Conservation (phyloP, 2,797 vertebrate species). For the Tamandua tetradactyla region DNA sequence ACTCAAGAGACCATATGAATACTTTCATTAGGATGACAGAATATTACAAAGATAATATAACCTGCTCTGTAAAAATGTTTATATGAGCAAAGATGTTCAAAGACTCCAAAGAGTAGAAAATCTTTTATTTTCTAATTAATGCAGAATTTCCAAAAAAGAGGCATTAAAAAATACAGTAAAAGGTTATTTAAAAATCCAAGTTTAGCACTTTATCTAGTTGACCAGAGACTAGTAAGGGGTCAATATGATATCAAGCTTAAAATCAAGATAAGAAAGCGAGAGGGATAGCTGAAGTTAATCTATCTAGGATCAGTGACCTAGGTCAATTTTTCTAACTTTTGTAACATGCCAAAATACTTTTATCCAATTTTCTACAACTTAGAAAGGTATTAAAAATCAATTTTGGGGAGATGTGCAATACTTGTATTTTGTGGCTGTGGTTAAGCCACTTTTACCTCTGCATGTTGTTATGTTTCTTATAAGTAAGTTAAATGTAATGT, state of each 20-base stretch:
- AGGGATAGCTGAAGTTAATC: conserved; percentile 12
- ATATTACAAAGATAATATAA: conserved; percentile 39
- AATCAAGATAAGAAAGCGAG: conserved; percentile 17
- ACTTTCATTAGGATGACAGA: not conserved
- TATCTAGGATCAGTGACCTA: conserved; percentile 36
- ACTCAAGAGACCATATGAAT: not conserved
- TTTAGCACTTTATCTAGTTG: conserved; percentile 1
- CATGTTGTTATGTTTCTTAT: not conserved
- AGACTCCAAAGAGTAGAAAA: not conserved
- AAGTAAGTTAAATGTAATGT: not conserved
- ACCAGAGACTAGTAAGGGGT: not conserved
- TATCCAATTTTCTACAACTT: not conserved
- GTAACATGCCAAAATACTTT: not conserved
- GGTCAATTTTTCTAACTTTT: not conserved
- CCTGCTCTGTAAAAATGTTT: not conserved
- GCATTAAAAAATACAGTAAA: conserved; percentile 6
- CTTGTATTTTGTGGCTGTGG: not conserved
- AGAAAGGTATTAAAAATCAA: conserved; percentile 37
- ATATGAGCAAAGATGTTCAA: conserved; percentile 34
- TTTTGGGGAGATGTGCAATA: not conserved
- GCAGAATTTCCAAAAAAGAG: not conserved
- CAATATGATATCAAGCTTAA: conserved; percentile 44
- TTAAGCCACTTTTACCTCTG: not conserved
- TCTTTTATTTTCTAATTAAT: not conserved
- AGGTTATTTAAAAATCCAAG: conserved; percentile 5